phyloP scores from a whole-genome alignment of 2,113 vertebrate species.

The Willisornis vidua region DNA sequence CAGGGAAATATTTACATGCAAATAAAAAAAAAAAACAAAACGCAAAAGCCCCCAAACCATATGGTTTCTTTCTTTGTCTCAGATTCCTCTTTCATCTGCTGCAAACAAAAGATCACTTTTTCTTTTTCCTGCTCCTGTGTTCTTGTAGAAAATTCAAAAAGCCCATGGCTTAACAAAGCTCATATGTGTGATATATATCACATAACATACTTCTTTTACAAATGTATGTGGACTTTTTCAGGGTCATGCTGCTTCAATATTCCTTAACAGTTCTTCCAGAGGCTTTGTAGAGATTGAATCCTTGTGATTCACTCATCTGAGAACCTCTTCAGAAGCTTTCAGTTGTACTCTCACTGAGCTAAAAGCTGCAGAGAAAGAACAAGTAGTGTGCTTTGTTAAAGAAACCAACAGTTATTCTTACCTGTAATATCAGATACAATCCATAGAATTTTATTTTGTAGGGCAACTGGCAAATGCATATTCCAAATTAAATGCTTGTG shows the following conservation, averaged over 20 bases:
- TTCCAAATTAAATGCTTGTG: not conserved
- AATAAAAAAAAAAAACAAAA: not conserved
- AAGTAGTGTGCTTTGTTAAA: not conserved
- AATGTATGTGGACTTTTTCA: not conserved
- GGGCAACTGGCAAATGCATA: not conserved
- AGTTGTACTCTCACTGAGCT: not conserved
- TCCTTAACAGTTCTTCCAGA: not conserved
- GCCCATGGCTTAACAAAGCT: not conserved
- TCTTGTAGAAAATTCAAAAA: not conserved
- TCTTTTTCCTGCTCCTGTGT: not conserved
- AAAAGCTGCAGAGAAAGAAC: not conserved
- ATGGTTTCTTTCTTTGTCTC: accelerated
- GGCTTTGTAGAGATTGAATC: not conserved
- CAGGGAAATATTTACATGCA: not conserved
- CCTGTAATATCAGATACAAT: not conserved
- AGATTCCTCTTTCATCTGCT: not conserved
- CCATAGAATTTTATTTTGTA: not conserved
- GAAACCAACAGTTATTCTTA: not conserved
- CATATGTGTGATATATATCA: not conserved
- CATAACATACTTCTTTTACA: not conserved
- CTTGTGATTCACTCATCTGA: not conserved
- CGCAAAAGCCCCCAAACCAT: accelerated
- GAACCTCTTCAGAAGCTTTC: not conserved
- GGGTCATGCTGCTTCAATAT: not conserved
- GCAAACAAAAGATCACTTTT: not conserved